Percentiles rank a stretch among this genome's conserved stretches.
These are phyloP conservation scores for Rhopilema esculentum DNA, from an alignment of 30 jellyfish, hydroid and myxozoan genomes.

Conservation along the genomic window DNA sequence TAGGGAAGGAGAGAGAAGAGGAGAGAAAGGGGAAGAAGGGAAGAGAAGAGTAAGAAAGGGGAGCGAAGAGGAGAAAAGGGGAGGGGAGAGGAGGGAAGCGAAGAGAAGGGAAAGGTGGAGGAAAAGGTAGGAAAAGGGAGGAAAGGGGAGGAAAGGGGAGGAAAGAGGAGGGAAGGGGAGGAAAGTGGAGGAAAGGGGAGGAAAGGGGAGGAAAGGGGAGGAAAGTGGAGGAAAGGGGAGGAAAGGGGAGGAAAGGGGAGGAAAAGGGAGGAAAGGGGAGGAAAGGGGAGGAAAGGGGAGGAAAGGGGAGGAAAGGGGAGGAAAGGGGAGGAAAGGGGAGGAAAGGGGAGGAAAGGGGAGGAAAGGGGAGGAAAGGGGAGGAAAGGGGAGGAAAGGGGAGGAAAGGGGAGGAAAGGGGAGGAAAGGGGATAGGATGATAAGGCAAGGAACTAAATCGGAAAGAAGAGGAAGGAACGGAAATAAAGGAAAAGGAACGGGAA, in stretches of 20 bases:
- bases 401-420: no score
- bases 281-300: not conserved
- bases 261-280: no score
- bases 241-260: not conserved
- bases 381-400: no score
- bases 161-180: not conserved
- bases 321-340: not conserved
- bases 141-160: not conserved
- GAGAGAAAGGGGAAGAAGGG: not conserved
- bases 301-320: not conserved
- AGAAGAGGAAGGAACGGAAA: not conserved
- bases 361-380: no score
- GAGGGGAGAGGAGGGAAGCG: not conserved
- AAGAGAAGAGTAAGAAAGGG: not conserved
- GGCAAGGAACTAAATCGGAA: no score
- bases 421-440: no score
- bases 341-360: no score
- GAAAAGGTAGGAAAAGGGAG: not conserved
- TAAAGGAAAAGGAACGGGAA: not conserved
- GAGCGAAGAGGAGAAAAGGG: not conserved
- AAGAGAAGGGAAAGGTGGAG: conserved; percentile 2
- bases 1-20: not conserved
- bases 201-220: not conserved
- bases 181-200: conserved; percentile 8
- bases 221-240: not conserved